Evolutionary conservation across 2,888 invertebrate species (phyloP), one percentile per base, ranked within the genome.

Genomic region (Teinopalpus imperialis): DNA sequence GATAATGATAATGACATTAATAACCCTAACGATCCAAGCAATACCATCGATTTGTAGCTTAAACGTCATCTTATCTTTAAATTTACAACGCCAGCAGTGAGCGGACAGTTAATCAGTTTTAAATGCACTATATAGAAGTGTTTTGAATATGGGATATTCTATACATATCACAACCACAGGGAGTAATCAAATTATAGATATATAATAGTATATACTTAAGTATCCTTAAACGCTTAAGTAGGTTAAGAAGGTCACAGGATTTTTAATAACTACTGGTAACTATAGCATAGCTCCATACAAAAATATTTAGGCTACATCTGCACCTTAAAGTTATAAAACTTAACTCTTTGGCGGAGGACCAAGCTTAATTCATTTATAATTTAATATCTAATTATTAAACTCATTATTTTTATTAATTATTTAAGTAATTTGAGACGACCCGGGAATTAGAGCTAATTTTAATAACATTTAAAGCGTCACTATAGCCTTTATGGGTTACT

Each of bases 91-190:
- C n/a, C n/a, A n/a, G n/a, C n/a, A n/a, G n/a, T n/a, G n/a, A n/a
- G n/a, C n/a, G n/a, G n/a, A n/a, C n/a, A n/a, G n/a, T n/a, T n/a
- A n/a, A n/a, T n/a, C n/a, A n/a, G n/a, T n/a, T n/a, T n/a, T n/a
- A n/a, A n/a, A n/a, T n/a, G n/a, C n/a, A n/a, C n/a, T n/a, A n/a
- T n/a, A n/a, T n/a, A n/a, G n/a, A n/a, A n/a, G n/a, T n/a, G n/a
- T n/a, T n/a, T n/a, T n/a, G n/a, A n/a, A n/a, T n/a, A n/a, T n/a
- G 16, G 18, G 10, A 6, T 12, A 32, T 18, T 18, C 34, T 34
- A 34, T 34, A 45, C 8, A 39, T 40, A 39, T 45, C 45, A 45
- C 45, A 45, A 45, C 45, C 45, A 40, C 27, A 32, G 27, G 45
- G 34, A 44, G 27, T 45, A 31, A 27, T n/a, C 6, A 13, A 26